A percentile compares a stretch with the other conserved stretches of the same genome.
Evolutionary conservation across 2,113 vertebrate genomes (phyloP).

Genomic region (Hypanus sabinus): DNA sequence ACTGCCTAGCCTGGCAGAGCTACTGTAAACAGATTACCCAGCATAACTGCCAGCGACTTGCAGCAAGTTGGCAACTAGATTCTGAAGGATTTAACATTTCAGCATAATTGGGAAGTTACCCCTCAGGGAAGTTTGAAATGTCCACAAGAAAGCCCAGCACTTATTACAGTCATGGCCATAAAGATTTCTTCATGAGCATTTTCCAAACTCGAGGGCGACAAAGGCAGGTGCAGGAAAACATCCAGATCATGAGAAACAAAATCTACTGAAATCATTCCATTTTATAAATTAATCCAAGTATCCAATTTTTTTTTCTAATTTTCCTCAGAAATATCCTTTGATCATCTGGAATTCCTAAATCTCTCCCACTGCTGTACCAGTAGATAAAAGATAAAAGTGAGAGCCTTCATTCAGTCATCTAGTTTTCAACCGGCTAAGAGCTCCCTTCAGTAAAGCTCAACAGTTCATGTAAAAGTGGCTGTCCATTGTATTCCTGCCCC

Average conservation of each 20-base stretch:
- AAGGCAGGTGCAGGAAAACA: background rate
- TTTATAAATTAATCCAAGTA: background rate
- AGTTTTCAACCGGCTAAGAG: background rate
- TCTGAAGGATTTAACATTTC: too few species aligned
- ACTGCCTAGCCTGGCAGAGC: too few species aligned
- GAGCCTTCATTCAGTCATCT: background rate
- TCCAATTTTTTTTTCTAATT: background rate
- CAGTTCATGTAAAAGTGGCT: background rate
- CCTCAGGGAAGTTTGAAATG: too few species aligned
- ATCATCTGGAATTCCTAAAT: background rate
- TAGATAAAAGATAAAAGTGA: background rate
- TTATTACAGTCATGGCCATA: too few species aligned
- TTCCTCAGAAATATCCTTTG: background rate
- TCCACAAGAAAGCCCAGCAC: too few species aligned
- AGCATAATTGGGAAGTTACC: too few species aligned
- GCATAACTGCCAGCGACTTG: too few species aligned
- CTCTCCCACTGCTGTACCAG: background rate
- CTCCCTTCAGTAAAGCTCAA: background rate
- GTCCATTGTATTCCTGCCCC: too few species aligned
- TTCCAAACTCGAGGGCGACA: background rate
- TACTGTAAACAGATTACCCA: too few species aligned
- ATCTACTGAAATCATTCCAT: background rate
- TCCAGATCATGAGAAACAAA: background rate
- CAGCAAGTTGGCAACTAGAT: too few species aligned
- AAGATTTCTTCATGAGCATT: background rate